Percentiles rank a stretch among this genome's conserved stretches.
phyloP scores from a whole-genome alignment of 2,113 vertebrate genomes.

The Engraulis encrasicolus region DNA sequence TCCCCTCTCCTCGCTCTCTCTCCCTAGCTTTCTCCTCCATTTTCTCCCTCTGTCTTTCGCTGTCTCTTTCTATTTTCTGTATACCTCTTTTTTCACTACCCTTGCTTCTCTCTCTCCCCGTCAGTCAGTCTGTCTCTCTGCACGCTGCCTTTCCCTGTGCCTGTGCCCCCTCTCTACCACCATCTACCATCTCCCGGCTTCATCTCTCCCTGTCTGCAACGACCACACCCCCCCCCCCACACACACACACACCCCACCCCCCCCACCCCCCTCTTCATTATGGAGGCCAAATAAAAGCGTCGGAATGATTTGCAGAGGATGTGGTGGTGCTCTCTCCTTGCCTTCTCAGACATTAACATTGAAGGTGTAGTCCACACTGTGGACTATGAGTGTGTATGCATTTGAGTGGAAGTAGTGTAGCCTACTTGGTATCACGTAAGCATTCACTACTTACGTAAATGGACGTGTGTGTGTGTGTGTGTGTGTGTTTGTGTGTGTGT shows the following conservation, averaged over 20 bases:
- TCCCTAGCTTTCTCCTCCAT: no score
- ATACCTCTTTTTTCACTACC: no score
- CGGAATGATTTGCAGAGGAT: constrained; percentile 17
- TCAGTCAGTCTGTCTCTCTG: no score
- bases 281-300: constrained; percentile 12
- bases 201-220: constrained; percentile 6
- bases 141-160: background rate
- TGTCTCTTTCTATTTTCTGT: no score
- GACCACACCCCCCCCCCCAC: no score
- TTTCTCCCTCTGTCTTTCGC: no score
- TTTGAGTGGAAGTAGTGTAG: background rate
- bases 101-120: no score
- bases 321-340: constrained; percentile 6
- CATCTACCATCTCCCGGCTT: constrained; percentile 4
- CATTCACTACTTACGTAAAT: background rate
- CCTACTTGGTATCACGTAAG: background rate
- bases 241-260: background rate
- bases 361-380: constrained; percentile 11
- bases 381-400: constrained; percentile 1
- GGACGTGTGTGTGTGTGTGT: no score
- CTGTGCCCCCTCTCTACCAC: background rate
- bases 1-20: no score
- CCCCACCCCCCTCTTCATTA: background rate
- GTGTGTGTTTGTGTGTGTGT: no score
- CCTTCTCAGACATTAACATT: constrained; percentile 10